Evolutionary conservation across 2,113 vertebrate species (phyloP), one percentile per base, ranked within the genome.

Genomic region (Emberiza fucata): DNA sequence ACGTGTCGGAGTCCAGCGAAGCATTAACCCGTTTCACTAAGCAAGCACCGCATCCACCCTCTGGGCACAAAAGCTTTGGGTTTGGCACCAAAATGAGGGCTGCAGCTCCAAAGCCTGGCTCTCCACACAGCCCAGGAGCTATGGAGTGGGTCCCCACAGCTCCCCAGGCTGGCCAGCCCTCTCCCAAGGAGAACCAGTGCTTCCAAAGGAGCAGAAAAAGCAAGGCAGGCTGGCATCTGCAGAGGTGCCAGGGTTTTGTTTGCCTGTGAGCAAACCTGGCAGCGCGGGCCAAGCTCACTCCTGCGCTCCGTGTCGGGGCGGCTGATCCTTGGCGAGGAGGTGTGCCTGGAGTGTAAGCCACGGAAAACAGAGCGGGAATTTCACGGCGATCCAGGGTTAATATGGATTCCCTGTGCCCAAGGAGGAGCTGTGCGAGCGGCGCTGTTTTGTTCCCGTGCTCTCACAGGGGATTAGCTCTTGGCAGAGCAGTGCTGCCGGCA

Each of bases 401-500:
- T 42, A 13, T 82, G 23, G 57, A 80, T 92, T 57, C 77, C 4
- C 40, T 25, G 77, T 28, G 93, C 70, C 64, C 17, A 16, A 94
- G 84, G 90, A 95, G 81, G 3, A 37, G 77, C 92, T 24, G 76
- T 0, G 61, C 1, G 28, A 94, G 72, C 2, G 2, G 57, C 81
- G 20, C n/a, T 6, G 89, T 65, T 92, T 40, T 73, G 89, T 79
- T 73, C 57, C 91, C 10, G 3, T 44, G 66, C 64, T 88, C 80
- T 93, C 20, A 10, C 83, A 25, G 65, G 76, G 95, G 95, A 94
- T 95, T 70, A 94, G 95, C 91, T 92, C 91, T 68, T 96, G 94
- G 95, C 95, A 95, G 48, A 60, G 89, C 1, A 1, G 44, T 0
- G 4, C 27, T 88, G 91, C 76, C 82, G 54, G 91, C 91, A 81